phyloP scores from a whole-genome alignment of 1,140 invertebrate genomes.

The Olivierus martensii region DNA sequence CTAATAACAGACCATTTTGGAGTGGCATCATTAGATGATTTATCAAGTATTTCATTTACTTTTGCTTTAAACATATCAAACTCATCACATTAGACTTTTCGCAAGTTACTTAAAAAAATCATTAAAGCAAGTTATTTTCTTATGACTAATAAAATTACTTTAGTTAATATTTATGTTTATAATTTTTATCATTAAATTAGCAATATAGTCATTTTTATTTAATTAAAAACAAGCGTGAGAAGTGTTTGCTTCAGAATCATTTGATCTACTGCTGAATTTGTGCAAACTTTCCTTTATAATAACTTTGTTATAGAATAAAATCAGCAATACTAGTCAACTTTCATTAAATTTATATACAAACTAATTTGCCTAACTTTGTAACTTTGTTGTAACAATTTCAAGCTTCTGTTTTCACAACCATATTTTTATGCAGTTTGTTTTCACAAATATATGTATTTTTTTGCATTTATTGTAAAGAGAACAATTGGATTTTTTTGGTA shows the following conservation, averaged over 20 bases:
- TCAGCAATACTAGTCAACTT: neutral
- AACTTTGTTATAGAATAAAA: neutral
- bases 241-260: neutral
- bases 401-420: neutral
- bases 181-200: too few relatives aligned
- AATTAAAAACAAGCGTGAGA: neutral
- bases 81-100: too few relatives aligned
- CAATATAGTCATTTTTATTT: too few relatives aligned
- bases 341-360: too few relatives aligned
- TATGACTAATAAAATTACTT: too few relatives aligned
- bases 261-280: neutral
- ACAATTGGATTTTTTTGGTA: neutral
- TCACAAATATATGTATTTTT: conserved; percentile 4
- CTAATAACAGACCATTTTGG: too few relatives aligned
- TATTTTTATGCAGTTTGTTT: neutral
- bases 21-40: too few relatives aligned
- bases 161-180: too few relatives aligned
- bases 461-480: neutral
- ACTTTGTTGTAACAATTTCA: conserved; percentile 3
- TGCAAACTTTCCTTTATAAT: neutral
- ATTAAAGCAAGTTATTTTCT: too few relatives aligned
- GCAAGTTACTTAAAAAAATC: too few relatives aligned
- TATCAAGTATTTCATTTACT: too few relatives aligned
- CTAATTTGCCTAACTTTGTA: neutral
- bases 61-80: too few relatives aligned